Evolutionary conservation across 2,113 vertebrate species (phyloP).

Genomic region (Crocuta crocuta): DNA sequence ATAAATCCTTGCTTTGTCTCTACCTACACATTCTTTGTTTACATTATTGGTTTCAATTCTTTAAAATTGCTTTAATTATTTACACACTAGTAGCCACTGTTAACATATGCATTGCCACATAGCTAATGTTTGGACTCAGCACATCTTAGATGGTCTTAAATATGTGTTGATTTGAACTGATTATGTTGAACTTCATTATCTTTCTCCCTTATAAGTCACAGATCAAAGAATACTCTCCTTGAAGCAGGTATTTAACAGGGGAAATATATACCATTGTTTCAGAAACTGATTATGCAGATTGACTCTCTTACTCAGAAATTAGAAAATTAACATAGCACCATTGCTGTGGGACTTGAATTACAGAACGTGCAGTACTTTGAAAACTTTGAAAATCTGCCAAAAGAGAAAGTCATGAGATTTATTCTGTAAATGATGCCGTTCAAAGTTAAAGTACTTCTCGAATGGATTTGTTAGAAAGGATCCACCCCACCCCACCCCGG

Average conservation of each 20-base stretch:
- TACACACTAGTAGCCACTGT: neutral
- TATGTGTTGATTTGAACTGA: neutral
- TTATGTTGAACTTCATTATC: neutral
- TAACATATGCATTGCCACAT: neutral
- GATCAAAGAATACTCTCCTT: conserved; percentile 16
- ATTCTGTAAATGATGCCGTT: conserved; percentile 74
- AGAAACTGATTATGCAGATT: conserved; percentile 85
- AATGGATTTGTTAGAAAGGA: conserved; percentile 69
- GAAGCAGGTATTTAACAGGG: conserved; percentile 44
- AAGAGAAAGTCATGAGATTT: conserved; percentile 87
- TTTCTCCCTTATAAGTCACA: conserved; percentile 35
- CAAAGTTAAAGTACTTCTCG: conserved; percentile 80
- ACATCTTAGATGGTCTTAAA: neutral
- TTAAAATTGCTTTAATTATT: neutral
- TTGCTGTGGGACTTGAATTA: conserved; percentile 86
- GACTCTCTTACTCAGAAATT: conserved; percentile 78
- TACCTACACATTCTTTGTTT: neutral
- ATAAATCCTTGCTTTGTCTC: neutral
- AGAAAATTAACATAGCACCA: conserved; percentile 84
- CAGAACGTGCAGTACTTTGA: conserved; percentile 84
- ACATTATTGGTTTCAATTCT: neutral
- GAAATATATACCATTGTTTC: conserved; percentile 80
- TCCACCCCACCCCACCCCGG: neutral
- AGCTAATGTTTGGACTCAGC: neutral
- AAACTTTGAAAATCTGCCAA: conserved; percentile 88